These are phyloP conservation scores for Tenthredo mesomela DNA, from an alignment of 2,888 invertebrate genomes.

Conservation along the genomic window DNA sequence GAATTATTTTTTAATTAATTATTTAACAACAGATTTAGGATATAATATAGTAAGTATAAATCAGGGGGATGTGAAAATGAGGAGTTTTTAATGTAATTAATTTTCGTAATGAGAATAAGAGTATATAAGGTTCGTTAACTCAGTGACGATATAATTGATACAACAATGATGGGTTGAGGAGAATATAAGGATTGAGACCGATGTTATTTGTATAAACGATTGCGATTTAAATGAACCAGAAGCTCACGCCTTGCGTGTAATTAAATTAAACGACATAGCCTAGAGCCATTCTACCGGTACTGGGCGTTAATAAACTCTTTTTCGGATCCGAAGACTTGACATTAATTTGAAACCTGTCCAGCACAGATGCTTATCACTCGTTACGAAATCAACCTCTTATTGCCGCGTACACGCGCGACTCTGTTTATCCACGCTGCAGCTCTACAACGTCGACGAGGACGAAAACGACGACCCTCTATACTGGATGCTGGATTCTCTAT, in stretches of 20 bases:
- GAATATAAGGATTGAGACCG: background rate
- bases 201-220: slow-evolving; percentile 10
- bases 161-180: background rate
- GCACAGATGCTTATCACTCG: slow-evolving; percentile 69
- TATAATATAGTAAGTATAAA: too few species aligned
- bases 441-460: background rate
- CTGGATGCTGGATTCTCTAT: slow-evolving; percentile 39
- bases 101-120: background rate
- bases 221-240: slow-evolving; percentile 39
- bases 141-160: background rate
- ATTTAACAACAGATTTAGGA: too few species aligned
- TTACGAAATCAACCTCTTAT: slow-evolving; percentile 66
- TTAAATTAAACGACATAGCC: slow-evolving; percentile 47
- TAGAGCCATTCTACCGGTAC: slow-evolving; percentile 43
- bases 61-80: background rate
- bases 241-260: slow-evolving; percentile 38
- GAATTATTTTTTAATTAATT: background rate
- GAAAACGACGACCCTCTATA: background rate
- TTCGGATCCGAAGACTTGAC: slow-evolving; percentile 64
- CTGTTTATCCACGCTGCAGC: background rate
- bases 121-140: background rate
- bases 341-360: slow-evolving; percentile 70
- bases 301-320: slow-evolving; percentile 67
- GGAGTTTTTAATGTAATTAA: background rate
- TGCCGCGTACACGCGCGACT: background rate